These are phyloP conservation scores for Chalcis sispes DNA, from an alignment of 2,888 invertebrate species.

Conservation along the genomic window DNA sequence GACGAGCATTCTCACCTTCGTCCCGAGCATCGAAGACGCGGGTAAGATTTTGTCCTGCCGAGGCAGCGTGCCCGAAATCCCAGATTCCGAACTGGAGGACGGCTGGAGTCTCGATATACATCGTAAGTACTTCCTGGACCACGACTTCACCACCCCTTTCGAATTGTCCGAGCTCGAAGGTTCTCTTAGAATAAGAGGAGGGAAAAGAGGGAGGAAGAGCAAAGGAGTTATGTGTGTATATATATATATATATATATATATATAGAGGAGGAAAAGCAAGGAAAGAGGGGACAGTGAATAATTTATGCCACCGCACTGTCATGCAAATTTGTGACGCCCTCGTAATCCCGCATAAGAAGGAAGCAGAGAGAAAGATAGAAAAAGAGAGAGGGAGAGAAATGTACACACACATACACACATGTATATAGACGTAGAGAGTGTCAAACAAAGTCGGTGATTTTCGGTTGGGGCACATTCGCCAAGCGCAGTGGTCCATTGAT, in stretches of 20 bases:
- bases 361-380: not conserved
- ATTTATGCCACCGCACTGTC: conserved; percentile 50
- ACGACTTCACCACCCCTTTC: not conserved
- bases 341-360: conserved; percentile 45
- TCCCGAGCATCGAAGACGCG: conserved; percentile 88
- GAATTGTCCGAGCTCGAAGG: conserved; percentile 32
- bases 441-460: conserved; percentile 48
- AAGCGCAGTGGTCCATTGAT: conserved; percentile 22
- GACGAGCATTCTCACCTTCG: conserved; percentile 85
- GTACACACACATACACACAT: too few species aligned
- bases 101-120: conserved; percentile 89
- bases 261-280: too few species aligned
- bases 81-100: conserved; percentile 86
- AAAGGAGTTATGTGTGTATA: too few species aligned
- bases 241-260: too few species aligned
- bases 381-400: not conserved
- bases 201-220: too few species aligned
- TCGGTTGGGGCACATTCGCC: not conserved
- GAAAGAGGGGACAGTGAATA: conserved; percentile 36
- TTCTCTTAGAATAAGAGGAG: too few species aligned
- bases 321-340: conserved; percentile 52
- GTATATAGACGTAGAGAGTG: not conserved
- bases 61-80: conserved; percentile 86
- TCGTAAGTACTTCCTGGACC: conserved; percentile 81
- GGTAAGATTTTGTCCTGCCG: conserved; percentile 87